Conservation (phyloP, 2,888 invertebrate genomes). For the Drosophila anomalata region DNA sequence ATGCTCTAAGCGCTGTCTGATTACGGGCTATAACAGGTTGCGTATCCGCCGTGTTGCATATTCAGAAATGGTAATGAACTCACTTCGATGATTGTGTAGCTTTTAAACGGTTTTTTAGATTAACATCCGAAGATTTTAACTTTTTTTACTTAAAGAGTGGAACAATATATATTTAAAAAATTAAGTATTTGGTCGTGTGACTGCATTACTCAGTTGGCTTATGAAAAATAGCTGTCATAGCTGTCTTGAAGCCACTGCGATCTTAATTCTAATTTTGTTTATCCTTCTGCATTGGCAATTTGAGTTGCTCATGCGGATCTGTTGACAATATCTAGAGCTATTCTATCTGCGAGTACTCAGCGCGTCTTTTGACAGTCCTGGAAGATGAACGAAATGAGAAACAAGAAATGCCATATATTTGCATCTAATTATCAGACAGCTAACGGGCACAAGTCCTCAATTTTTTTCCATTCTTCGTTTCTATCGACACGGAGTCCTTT, state of each 20-base stretch:
- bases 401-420: constrained; percentile 65
- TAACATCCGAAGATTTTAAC: too few species aligned
- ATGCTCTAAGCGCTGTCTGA: constrained; percentile 66
- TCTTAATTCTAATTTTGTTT: neutral
- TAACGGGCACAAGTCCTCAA: constrained; percentile 43
- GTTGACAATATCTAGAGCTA: constrained; percentile 26
- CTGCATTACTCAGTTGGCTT: neutral
- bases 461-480: constrained; percentile 5
- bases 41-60: constrained; percentile 45
- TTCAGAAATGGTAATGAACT: neutral
- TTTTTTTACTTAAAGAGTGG: neutral
- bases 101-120: neutral
- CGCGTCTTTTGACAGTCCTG: constrained; percentile 31
- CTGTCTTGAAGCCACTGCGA: neutral
- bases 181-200: neutral
- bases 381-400: constrained; percentile 5
- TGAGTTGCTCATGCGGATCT: constrained; percentile 9
- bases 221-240: neutral
- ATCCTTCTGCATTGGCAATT: neutral
- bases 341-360: constrained; percentile 4
- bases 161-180: neutral
- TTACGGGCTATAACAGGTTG: constrained; percentile 44
- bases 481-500: neutral
- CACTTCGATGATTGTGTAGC: neutral
- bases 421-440: constrained; percentile 75